Conservation (phyloP, 2,888 invertebrate genomes). For the Acronicta leporina region DNA sequence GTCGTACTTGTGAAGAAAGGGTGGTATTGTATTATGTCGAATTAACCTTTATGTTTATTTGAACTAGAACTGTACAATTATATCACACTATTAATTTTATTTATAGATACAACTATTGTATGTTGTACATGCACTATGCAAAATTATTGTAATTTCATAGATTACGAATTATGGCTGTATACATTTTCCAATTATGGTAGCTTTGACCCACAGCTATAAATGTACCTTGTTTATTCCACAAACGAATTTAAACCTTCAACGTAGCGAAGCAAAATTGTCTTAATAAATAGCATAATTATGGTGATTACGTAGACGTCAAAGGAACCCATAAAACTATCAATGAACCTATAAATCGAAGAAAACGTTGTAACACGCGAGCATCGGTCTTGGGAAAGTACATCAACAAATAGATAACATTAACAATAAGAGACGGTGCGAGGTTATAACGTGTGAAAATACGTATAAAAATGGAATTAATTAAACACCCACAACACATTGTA, state of each 20-base stretch:
- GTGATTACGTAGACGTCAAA: conserved; percentile 75
- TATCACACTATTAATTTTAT: conserved; percentile 25
- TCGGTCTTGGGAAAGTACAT: conserved; percentile 72
- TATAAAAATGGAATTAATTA: conserved; percentile 81
- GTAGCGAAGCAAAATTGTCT: conserved; percentile 64
- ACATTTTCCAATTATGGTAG: conserved; percentile 52
- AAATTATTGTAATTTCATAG: conserved; percentile 38
- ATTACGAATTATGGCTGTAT: conserved; percentile 37
- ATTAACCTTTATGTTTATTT: conserved; percentile 77
- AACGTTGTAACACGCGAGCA: conserved; percentile 72
- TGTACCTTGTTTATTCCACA: conserved; percentile 48
- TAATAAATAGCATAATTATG: conserved; percentile 76
- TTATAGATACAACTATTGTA: conserved; percentile 17
- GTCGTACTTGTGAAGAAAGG: conserved; percentile 80
- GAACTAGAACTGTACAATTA: conserved; percentile 39
- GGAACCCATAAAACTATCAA: conserved; percentile 77
- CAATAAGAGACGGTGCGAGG: conserved; percentile 63
- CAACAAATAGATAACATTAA: conserved; percentile 71
- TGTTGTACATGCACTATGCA: conserved; percentile 16
- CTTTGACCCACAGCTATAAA: conserved; percentile 51
- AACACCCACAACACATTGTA: conserved; percentile 73
- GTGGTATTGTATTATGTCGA: conserved; percentile 78
- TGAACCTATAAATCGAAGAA: conserved; percentile 77
- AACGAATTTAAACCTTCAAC: conserved; percentile 59
- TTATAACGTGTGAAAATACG: conserved; percentile 76